Evolutionary conservation across 1,140 invertebrate genomes (phyloP).

Genomic region (Caerostris darwini): DNA sequence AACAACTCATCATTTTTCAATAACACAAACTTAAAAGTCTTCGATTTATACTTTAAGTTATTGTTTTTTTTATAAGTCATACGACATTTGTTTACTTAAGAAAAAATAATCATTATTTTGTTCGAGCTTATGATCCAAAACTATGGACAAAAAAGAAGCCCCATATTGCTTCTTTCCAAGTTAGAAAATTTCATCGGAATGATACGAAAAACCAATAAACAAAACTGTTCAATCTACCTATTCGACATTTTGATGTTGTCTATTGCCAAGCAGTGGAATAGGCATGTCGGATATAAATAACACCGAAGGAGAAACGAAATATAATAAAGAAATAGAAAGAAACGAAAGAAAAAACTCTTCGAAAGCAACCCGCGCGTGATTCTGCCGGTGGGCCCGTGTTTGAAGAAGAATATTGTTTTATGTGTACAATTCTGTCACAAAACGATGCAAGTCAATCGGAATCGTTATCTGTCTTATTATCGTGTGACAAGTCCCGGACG

Average conservation of each 20-base stretch:
- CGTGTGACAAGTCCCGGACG: neutral
- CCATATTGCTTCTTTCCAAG: neutral
- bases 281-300: constrained; percentile 17
- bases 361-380: neutral
- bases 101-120: too few species aligned
- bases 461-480: constrained; percentile 45
- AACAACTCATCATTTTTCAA: too few species aligned
- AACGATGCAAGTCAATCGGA: neutral
- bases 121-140: too few species aligned
- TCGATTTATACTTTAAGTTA: too few species aligned
- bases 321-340: neutral
- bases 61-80: too few species aligned
- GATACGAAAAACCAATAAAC: constrained; percentile 3
- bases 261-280: neutral
- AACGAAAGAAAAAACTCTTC: neutral
- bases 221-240: neutral
- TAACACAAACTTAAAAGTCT: too few species aligned
- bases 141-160: rapidly evolving
- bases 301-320: neutral
- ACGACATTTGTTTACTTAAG: too few species aligned
- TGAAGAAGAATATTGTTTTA: constrained; percentile 45
- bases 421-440: neutral
- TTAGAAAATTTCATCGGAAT: neutral
- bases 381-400: neutral
- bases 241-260: constrained; percentile 2